Evolutionary conservation across 2,888 invertebrate genomes (phyloP), one percentile per base, ranked within the genome.

Genomic region (Epistrophella euchroma): DNA sequence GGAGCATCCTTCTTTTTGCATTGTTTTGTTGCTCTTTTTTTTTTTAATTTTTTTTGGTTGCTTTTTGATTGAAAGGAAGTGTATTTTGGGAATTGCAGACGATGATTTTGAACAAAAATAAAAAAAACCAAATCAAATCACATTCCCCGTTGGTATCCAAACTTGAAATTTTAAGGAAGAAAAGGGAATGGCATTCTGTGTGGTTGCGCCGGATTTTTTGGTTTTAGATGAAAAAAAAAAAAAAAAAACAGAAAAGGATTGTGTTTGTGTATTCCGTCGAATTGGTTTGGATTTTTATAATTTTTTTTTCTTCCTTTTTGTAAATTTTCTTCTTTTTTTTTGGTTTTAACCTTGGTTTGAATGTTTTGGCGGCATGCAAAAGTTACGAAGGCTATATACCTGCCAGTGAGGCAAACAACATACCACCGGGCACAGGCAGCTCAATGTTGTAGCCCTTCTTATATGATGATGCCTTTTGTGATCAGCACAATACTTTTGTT

Each of bases 321-420:
- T 52, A 7, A 60, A 60, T 22, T 32, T 19, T 15, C 9, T 60
- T 7, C 11, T 32, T 75, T 43, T 32, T 56, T 56, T n/a, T n/a
- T n/a, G n/a, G n/a, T 45, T 37, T 40, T 45, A 74, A 74, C 80
- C 80, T 80, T 74, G 71, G 73, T 37, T 50, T 35, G 58, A 64
- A 74, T 80, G 62, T 80, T 80, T 80, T 71, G 64, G 62, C 81
- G 76, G 75, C 81, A 71, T 76, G 72, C 81, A 58, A 82, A 68
- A 55, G 75, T 35, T 80, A 68, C 55, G 55, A 62, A 10, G 25
- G 37, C 52, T 43, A 43, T 50, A 43, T 62, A 62, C 55, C 64
- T 70, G 52, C 1, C 6, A 25, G 17, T 32, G 7, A 70, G 19
- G 58, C 58, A 43, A 47, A 50, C 19, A 35, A 68, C 13, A 35